Conservation (phyloP, 1,140 invertebrate genomes). For the Anadara kagoshimensis region DNA sequence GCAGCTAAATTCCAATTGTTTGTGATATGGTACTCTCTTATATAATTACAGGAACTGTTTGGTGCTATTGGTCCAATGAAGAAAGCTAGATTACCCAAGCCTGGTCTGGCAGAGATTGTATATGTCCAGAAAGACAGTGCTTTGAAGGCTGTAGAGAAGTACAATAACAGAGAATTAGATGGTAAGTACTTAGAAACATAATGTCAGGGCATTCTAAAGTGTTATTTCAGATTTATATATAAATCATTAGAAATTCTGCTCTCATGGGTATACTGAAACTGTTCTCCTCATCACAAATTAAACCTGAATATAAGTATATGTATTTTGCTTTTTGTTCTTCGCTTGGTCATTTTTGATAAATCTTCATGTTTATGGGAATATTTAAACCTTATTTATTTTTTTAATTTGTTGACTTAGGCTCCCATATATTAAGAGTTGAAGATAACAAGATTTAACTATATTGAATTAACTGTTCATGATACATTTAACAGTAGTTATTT, state of each 20-base stretch:
- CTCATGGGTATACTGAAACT: not conserved
- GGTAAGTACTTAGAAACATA: conserved; percentile 72
- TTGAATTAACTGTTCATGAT: not conserved
- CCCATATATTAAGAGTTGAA: too few relatives aligned
- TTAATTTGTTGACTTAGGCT: too few relatives aligned
- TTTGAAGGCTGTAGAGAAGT: conserved; percentile 89
- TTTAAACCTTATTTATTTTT: too few relatives aligned
- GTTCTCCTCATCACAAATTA: not conserved
- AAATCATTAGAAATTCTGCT: not conserved
- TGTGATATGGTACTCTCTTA: not conserved
- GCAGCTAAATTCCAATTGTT: not conserved
- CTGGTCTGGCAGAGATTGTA: conserved; percentile 91
- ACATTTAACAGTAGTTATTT: not conserved
- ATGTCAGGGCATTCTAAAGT: not conserved
- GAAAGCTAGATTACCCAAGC: conserved; percentile 87
- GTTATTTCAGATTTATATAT: not conserved
- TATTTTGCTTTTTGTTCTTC: not conserved
- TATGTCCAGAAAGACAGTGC: conserved; percentile 90
- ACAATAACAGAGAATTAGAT: conserved; percentile 92
- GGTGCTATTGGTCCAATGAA: conserved; percentile 91
- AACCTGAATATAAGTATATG: not conserved
- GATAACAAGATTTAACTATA: not conserved
- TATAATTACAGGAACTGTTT: conserved; percentile 85
- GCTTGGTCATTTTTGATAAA: too few relatives aligned
- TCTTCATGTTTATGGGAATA: too few relatives aligned